Evolutionary conservation across 2,888 invertebrate genomes (phyloP), one percentile per base, ranked within the genome.

Genomic region (Agelastica alni): DNA sequence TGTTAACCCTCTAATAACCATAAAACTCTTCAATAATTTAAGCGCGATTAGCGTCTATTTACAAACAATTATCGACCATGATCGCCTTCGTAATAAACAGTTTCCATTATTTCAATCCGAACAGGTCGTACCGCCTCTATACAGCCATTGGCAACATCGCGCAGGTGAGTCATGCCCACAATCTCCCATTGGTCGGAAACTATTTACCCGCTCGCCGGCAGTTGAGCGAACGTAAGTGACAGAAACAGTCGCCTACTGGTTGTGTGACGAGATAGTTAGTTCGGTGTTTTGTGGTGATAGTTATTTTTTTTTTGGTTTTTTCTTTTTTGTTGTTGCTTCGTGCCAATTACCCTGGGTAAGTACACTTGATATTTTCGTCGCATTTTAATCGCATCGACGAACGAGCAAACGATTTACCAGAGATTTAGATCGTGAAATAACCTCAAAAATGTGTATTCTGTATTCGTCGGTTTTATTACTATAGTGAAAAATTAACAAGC

Each of bases 61-160:
- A 72, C 69, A 70, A 69, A 73, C 73, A 75, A 76, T 76, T 75
- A 76, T 72, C 75, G 75, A 70, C 75, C 76, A 76, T 76, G 75
- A 74, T 75, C 71, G 72, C 66, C 69, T 69, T 67, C 68, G 68
- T 74, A 74, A 74, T 73, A 71, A 69, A 66, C 67, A 69, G 72
- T 72, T 75, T 73, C 76, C 76, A 76, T 76, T 75, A 76, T 75
- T 75, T 74, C 73, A 75, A 74, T 74, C 73, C 65, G 63, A 59
- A 49, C 56, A 45, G 36, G 31, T 34, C 49, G 43, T 42, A 53
- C 65, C 72, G 70, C 73, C 74, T 61, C 57, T 39, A 16, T 6
- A 12, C 5, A 36, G 31, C 56, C 58, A 75, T 73, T 75, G 74
- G 75, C 44, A 53, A 48, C 18, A 14, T 14, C 28, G 43, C 42